Evolutionary conservation across 2,797 vertebrate species (phyloP).

Genomic region (Philypnodon macrostomus): DNA sequence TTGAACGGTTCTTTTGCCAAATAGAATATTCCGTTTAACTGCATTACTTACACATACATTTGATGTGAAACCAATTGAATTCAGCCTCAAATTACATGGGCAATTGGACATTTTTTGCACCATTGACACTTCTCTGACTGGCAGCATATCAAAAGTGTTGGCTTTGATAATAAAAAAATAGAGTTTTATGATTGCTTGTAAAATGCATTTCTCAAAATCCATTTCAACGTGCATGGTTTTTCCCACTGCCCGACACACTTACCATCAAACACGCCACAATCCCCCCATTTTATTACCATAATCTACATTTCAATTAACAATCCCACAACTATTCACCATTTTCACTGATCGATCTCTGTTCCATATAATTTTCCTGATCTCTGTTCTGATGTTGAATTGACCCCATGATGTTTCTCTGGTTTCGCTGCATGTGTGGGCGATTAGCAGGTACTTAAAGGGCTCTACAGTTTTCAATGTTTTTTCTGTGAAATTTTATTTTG

Average conservation of each 20-base stretch:
- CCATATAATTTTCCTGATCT: slow-evolving; percentile 44
- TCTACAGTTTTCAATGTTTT: slow-evolving; percentile 52
- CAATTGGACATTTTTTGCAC: too few species aligned
- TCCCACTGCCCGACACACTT: neutral
- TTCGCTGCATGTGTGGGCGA: slow-evolving; percentile 76
- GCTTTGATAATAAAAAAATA: too few species aligned
- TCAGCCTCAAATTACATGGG: too few species aligned
- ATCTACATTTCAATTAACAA: too few species aligned
- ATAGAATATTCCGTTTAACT: slow-evolving; percentile 19
- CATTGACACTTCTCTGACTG: too few species aligned
- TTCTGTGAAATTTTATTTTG: slow-evolving; percentile 14
- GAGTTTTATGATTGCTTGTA: too few species aligned
- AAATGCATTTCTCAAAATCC: too few species aligned
- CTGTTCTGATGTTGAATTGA: slow-evolving; percentile 62
- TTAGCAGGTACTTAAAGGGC: slow-evolving; percentile 71
- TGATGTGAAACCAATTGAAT: too few species aligned
- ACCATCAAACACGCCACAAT: neutral
- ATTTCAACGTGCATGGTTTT: too few species aligned
- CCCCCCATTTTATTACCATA: too few species aligned
- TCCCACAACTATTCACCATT: neutral
- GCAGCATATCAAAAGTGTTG: too few species aligned
- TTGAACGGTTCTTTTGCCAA: slow-evolving; percentile 8
- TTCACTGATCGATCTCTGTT: slow-evolving; percentile 30
- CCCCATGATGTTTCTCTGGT: slow-evolving; percentile 70
- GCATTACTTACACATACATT: slow-evolving; percentile 12